Evolutionary conservation across 2,888 invertebrate genomes (phyloP), one percentile per base, ranked within the genome.

Genomic region (Watsonalla cultraria): DNA sequence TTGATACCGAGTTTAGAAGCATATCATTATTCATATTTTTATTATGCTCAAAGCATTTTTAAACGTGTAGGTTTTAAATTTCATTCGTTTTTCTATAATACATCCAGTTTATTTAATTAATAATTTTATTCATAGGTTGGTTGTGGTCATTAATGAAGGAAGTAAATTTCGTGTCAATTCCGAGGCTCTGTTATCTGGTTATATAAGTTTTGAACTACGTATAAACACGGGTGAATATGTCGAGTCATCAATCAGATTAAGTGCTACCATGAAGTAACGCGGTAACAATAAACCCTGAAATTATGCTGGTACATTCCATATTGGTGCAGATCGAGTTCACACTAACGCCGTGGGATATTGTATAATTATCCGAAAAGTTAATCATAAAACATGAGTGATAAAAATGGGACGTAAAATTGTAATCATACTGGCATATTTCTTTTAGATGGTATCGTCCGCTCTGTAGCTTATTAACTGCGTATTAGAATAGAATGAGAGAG

Each of bases 401-500:
- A 42, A 5, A 11, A 5, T 42, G 11, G 42, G 37, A 37, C 42
- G 59, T 70, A 69, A 72, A 72, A 73, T 68, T 67, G 60, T 60
- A 69, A 69, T 72, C 71, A 72, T 68, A 68, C 70, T 66, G 54
- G 54, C 56, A 62, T 62, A 62, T 68, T 67, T 67, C 59, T 57
- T 58, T 60, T 64, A 68, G 66, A 65, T 67, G 69, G 72, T 73
- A 64, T 64, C 64, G 56, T 68, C 70, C 65, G 61, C 61, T 59
- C 61, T 64, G 64, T 63, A 65, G 61, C 59, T 66, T 72, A 71
- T 71, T 70, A 68, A 71, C 65, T 65, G 60, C 67, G 65, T 71
- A 74, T 72, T 72, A 73, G 70, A 78, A 80, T 79, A 72, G 68
- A 76, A 76, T 71, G 70, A 69, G 64, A 71, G 64, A 62, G 65